phyloP scores from a whole-genome alignment of 2,113 vertebrate genomes.

The Stercorarius parasiticus region DNA sequence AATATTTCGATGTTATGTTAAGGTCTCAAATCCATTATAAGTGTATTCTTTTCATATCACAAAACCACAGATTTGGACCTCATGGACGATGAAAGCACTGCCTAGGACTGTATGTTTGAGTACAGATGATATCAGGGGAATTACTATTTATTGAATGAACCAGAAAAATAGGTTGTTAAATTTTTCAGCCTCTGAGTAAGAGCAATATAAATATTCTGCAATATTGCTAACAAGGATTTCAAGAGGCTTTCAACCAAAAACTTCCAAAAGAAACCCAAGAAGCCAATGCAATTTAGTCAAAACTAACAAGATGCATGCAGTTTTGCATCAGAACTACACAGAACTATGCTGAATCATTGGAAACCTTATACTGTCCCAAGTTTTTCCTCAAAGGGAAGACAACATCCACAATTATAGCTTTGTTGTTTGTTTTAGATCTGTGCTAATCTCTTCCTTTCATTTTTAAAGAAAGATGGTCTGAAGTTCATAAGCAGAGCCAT shows the following conservation, averaged over 20 bases:
- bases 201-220: not conserved
- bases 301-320: not conserved
- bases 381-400: not conserved
- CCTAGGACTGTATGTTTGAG: not conserved
- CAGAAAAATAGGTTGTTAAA: not conserved
- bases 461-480: not conserved
- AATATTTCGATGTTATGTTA: not conserved
- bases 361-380: not conserved
- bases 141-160: not conserved
- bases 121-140: not conserved
- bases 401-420: not conserved
- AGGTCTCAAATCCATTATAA: not conserved
- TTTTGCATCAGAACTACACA: not conserved
- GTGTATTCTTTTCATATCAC: not conserved
- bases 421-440: not conserved
- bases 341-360: not conserved
- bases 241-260: not conserved
- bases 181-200: not conserved
- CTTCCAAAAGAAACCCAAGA: not conserved
- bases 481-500: not conserved
- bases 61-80: not conserved
- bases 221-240: not conserved
- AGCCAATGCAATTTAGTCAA: not conserved
- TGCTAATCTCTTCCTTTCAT: not conserved
- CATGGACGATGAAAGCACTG: not conserved